Conservation (phyloP, 2,888 invertebrate species). For the Dyspetes luteomarginatus region DNA sequence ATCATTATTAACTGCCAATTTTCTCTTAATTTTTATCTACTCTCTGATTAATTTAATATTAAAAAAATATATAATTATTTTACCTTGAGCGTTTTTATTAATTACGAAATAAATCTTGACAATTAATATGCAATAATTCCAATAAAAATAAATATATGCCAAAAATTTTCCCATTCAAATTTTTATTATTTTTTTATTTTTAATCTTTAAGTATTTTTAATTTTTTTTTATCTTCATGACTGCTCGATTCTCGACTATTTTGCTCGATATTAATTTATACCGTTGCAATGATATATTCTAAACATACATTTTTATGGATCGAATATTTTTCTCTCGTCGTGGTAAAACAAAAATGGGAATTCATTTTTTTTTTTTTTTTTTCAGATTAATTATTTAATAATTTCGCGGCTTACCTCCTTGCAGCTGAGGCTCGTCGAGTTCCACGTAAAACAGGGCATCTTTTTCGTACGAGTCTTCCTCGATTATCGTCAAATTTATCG, state of each 20-base stretch:
- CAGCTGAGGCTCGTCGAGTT: conserved; percentile 94
- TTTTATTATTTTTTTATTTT: no score
- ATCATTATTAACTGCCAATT: conserved; percentile 54
- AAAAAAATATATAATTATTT: neutral
- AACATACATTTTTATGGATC: no score
- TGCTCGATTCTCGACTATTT: conserved; percentile 35
- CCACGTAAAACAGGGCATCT: conserved; percentile 96
- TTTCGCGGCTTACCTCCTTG: conserved; percentile 89
- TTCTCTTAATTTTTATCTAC: conserved; percentile 28
- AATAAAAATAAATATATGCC: no score
- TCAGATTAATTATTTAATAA: conserved; percentile 38
- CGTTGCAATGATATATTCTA: neutral
- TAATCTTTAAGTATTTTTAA: no score
- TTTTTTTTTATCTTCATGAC: neutral
- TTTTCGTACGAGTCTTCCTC: conserved; percentile 99
- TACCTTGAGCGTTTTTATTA: neutral
- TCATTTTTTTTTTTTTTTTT: conserved; percentile 1
- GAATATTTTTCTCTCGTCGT: no score
- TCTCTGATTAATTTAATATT: neutral
- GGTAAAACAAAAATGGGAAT: no score
- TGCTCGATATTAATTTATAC: neutral
- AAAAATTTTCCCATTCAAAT: neutral
- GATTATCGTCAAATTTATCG: conserved; percentile 92
- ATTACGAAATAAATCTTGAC: neutral
- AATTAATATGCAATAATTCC: neutral